Conservation (phyloP, 2,888 invertebrate species). For the Anodontia alba region DNA sequence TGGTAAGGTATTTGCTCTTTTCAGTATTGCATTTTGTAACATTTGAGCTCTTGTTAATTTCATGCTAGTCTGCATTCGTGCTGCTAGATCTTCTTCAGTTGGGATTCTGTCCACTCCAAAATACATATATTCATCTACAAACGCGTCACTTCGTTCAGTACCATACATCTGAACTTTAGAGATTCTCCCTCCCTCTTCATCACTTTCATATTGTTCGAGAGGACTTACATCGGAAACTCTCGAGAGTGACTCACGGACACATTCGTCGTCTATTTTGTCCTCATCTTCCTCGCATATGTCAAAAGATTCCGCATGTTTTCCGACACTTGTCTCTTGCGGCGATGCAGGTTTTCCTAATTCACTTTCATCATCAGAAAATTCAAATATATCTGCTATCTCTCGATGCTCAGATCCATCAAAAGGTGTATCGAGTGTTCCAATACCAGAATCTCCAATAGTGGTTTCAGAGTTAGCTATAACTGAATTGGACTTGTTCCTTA, state of each 20-base stretch:
- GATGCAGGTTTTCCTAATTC: constrained; percentile 11
- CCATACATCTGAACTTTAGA: background rate
- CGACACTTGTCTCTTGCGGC: background rate
- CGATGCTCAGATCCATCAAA: constrained; percentile 46
- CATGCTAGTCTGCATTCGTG: constrained; percentile 17
- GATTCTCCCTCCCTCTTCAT: constrained; percentile 12
- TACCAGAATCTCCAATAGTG: constrained; percentile 54
- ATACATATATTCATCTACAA: constrained; percentile 53
- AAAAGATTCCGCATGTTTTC: background rate
- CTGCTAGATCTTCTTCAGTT: background rate
- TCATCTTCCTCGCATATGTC: constrained; percentile 45
- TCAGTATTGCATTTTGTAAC: constrained; percentile 46
- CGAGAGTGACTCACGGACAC: constrained; percentile 59
- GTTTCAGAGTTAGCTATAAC: constrained; percentile 25
- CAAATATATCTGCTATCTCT: constrained; percentile 56
- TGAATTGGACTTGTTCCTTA: constrained; percentile 36
- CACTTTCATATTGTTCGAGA: constrained; percentile 7
- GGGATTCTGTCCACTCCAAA: constrained; percentile 31
- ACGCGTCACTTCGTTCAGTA: constrained; percentile 20
- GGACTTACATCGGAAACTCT: constrained; percentile 40
- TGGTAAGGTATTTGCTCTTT: constrained; percentile 37
- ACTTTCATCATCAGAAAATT: constrained; percentile 47
- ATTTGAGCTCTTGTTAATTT: constrained; percentile 35
- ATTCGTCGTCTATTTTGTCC: constrained; percentile 53
- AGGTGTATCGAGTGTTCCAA: constrained; percentile 42